Conservation (phyloP, 2,113 vertebrate genomes). For the Tichodroma muraria region DNA sequence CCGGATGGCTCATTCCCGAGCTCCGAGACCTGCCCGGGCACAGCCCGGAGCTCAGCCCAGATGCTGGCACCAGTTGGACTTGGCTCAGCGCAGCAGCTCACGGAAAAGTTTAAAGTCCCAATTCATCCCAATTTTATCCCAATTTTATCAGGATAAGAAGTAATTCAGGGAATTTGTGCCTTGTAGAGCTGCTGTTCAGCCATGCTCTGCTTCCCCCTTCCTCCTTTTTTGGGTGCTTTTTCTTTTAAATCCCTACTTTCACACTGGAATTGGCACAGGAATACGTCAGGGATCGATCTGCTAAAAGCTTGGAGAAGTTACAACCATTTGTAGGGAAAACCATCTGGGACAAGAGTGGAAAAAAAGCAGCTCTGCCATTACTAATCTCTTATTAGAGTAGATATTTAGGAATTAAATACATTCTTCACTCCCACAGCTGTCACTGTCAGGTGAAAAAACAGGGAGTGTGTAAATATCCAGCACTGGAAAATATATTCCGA, state of each 20-base stretch:
- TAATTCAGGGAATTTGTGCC: not conserved
- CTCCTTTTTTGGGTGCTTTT: not conserved
- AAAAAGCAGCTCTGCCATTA: not conserved
- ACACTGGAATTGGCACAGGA: not conserved
- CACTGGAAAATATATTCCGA: not conserved
- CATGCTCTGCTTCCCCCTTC: not conserved
- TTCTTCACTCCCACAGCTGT: not conserved
- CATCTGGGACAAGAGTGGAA: not conserved
- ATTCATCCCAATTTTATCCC: not conserved
- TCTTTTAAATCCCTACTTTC: not conserved
- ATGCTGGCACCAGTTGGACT: constrained; percentile 46
- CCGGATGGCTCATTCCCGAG: not conserved
- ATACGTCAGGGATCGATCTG: rapidly evolving
- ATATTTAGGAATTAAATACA: not conserved
- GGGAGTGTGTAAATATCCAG: not conserved
- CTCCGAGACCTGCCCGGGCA: not conserved
- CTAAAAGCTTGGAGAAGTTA: not conserved
- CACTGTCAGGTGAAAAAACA: not conserved
- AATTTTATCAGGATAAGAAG: not conserved
- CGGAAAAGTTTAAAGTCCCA: not conserved
- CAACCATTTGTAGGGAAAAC: rapidly evolving
- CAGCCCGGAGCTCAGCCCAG: constrained; percentile 6
- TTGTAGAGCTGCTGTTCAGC: not conserved
- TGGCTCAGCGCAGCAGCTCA: not conserved
- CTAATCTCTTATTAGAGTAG: not conserved